A percentile compares a stretch with the other conserved stretches of the same genome.
Evolutionary conservation across 2,113 vertebrate genomes (phyloP).

Genomic region (Mesocricetus auratus): DNA sequence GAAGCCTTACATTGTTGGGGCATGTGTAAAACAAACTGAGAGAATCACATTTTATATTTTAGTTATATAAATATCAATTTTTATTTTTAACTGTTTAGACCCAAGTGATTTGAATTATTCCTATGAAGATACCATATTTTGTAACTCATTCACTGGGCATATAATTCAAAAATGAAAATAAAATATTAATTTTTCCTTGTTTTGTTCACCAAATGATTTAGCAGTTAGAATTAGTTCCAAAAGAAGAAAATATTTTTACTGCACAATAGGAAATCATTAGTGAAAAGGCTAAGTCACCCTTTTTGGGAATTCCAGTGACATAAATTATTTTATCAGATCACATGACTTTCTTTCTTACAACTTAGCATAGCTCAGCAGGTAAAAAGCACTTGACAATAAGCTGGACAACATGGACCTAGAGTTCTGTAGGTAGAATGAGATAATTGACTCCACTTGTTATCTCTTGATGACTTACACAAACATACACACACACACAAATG

Average conservation of each 20-base stretch:
- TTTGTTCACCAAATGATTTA: slow-evolving; percentile 35
- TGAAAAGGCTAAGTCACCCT: not conserved
- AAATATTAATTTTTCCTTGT: slow-evolving; percentile 51
- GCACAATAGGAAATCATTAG: not conserved
- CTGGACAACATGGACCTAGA: not conserved
- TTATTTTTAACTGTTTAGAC: not conserved
- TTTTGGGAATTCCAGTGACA: slow-evolving; percentile 5
- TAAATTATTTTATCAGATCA: slow-evolving; percentile 4
- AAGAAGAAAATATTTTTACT: slow-evolving; percentile 44
- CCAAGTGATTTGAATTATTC: slow-evolving; percentile 28
- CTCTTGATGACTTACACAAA: not conserved
- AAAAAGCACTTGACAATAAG: too few species aligned
- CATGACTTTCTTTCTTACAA: slow-evolving; percentile 13
- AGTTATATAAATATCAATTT: slow-evolving; percentile 41
- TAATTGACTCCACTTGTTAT: not conserved
- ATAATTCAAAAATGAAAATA: slow-evolving; percentile 24
- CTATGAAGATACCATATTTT: not conserved
- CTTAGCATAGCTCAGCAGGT: not conserved
- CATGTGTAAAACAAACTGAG: not conserved
- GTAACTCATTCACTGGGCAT: not conserved
- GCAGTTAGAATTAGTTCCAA: slow-evolving; percentile 22
- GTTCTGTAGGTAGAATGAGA: not conserved
- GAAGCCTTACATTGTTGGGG: not conserved
- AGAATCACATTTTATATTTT: slow-evolving; percentile 52
- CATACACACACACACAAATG: not conserved